Base-by-base conservation (phyloP, 1,140 invertebrate genomes). In the Caenorhabditis latens region DNA sequence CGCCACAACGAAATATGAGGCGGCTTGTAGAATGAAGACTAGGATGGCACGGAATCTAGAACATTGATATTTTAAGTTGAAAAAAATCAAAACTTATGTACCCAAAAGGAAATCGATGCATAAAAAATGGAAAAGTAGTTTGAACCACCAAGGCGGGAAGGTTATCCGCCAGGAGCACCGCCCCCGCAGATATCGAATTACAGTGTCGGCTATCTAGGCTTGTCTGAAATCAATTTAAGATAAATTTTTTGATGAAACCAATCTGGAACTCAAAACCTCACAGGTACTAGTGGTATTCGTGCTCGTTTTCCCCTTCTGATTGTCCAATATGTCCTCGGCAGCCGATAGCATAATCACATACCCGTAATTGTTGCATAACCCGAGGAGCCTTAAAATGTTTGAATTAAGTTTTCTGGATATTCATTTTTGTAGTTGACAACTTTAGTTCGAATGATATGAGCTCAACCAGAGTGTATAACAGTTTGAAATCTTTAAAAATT, bases 161-260 rank as follows among this genome's bases (percentile, higher is more conserved):
- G 82, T 96, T 95, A 92, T 96, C 96, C 24, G 96, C 96, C 87
- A 97, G 91, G 82, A 96, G 93, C 90, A 97, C 96, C 4, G 95
- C 92, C 4, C 96, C 96, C 7, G 96, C 96, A 8, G 95, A 96
- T n/a, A 96, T 92, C 58, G 94, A 92, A 91, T 96, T 96, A 90
- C 96, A 96, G 63, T 88, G 40, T 21, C 87, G 14, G 50, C 19
- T 61, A 42, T 19, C 48, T 6, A 88, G 8, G 19, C 2, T 13
- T 16, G 53, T 16, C 87, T 88, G 67, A 67, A 88, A 83, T 4
- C 24, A 46, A n/a, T 16, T 19, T 48, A 46, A 46, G 9, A 4
- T 75, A 19, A 43, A 48, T 4, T 75, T 14, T 75, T 75, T 9
- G 6, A 75, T 14, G 40, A 32, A 13, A 58, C 32, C 32, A 1